These are phyloP conservation scores for Alloscopus bannaensis DNA, from an alignment of 2,888 invertebrate genomes.

Conservation along the genomic window DNA sequence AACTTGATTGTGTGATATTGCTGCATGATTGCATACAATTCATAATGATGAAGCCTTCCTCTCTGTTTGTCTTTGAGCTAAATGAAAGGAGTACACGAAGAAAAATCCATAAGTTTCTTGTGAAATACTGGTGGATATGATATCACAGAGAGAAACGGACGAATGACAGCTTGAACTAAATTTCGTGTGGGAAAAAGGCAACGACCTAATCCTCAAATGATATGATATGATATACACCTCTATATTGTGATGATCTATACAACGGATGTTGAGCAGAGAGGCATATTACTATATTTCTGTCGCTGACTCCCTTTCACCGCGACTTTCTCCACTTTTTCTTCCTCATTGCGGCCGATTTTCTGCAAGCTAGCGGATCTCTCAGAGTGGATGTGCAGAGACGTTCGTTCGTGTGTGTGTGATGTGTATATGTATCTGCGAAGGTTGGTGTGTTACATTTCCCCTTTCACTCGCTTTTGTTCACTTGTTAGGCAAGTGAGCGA, in stretches of 20 bases:
- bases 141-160: not conserved
- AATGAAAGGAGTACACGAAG: not conserved
- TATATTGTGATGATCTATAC: conserved; percentile 49
- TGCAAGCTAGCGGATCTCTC: not conserved
- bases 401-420: too few relatives aligned
- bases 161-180: conserved; percentile 9
- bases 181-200: conserved; percentile 6
- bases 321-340: not conserved
- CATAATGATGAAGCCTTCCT: too few relatives aligned
- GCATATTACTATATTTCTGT: too few relatives aligned
- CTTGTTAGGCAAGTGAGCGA: not conserved
- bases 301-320: conserved; percentile 51
- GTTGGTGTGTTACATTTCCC: too few relatives aligned
- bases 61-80: not conserved
- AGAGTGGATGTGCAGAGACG: not conserved
- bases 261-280: conserved; percentile 25
- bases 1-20: too few relatives aligned
- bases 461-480: too few relatives aligned
- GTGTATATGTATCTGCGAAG: too few relatives aligned
- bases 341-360: not conserved
- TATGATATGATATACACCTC: too few relatives aligned
- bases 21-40: too few relatives aligned
- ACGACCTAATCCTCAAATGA: conserved; percentile 48
- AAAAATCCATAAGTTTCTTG: not conserved
- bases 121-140: not conserved